Evolutionary conservation across 1,140 invertebrate species (phyloP).

Genomic region (Pogonomyrmex barbatus): DNA sequence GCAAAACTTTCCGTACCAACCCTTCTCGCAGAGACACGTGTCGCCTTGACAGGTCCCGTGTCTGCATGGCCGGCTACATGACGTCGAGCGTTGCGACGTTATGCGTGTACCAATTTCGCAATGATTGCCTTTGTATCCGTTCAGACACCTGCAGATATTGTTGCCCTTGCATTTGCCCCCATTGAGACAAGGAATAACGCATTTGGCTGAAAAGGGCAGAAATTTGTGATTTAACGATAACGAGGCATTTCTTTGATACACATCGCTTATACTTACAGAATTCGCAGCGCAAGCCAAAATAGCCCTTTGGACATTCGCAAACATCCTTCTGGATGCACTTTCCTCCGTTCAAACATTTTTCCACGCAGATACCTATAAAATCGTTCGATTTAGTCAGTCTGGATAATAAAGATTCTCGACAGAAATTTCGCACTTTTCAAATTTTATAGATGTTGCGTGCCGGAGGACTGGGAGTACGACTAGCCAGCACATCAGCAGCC

Average conservation of each 20-base stretch:
- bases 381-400: constrained; percentile 47
- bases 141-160: constrained; percentile 93
- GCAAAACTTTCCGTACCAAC: constrained; percentile 91
- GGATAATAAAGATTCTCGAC: not conserved
- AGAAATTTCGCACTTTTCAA: not conserved
- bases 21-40: constrained; percentile 90
- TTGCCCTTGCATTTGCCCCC: constrained; percentile 94
- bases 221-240: not conserved
- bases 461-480: constrained; percentile 66
- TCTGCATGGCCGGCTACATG: constrained; percentile 89
- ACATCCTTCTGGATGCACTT: constrained; percentile 97
- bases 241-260: constrained; percentile 8
- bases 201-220: constrained; percentile 90
- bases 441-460: constrained; percentile 70
- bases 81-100: constrained; percentile 88
- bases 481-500: constrained; percentile 78
- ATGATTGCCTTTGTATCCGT: constrained; percentile 93
- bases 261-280: constrained; percentile 91
- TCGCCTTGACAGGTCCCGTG: constrained; percentile 91
- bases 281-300: constrained; percentile 95
- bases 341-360: constrained; percentile 97
- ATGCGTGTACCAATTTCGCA: constrained; percentile 92
- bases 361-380: constrained; percentile 93
- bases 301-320: constrained; percentile 95
- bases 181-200: constrained; percentile 95